These are phyloP conservation scores for Carcharodon carcharias DNA, from an alignment of 2,797 vertebrate species.

Conservation along the genomic window DNA sequence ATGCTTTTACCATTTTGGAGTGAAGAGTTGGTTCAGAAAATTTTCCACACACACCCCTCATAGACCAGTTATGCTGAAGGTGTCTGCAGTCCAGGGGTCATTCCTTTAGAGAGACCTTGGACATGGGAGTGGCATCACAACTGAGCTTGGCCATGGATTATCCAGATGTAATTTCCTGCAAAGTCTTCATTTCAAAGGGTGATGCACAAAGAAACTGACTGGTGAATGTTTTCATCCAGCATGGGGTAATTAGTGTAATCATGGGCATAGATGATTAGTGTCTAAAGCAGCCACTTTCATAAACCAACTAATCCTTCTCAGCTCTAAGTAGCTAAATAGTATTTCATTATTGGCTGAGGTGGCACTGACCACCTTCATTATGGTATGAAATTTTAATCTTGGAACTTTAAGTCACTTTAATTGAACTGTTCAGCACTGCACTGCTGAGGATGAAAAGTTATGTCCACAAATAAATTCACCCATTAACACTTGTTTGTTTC, in stretches of 20 bases:
- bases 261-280: neutral
- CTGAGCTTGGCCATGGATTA: neutral
- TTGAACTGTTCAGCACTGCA: neutral
- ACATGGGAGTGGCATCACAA: neutral
- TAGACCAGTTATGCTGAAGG: neutral
- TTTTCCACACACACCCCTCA: neutral
- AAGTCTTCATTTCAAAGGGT: neutral
- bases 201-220: neutral
- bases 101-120: neutral
- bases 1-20: neutral
- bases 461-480: neutral
- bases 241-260: neutral
- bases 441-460: neutral
- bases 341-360: neutral
- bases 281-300: neutral
- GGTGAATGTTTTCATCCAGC: neutral
- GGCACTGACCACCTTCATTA: neutral
- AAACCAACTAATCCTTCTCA: neutral
- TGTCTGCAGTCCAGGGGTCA: neutral
- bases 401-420: neutral
- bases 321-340: neutral
- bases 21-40: neutral
- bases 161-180: neutral
- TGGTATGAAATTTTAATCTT: neutral
- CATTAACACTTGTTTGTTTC: neutral